Percentiles rank a stretch among this genome's conserved stretches.
Conservation (phyloP, 2,113 vertebrate genomes). For the Delphinus delphis region DNA sequence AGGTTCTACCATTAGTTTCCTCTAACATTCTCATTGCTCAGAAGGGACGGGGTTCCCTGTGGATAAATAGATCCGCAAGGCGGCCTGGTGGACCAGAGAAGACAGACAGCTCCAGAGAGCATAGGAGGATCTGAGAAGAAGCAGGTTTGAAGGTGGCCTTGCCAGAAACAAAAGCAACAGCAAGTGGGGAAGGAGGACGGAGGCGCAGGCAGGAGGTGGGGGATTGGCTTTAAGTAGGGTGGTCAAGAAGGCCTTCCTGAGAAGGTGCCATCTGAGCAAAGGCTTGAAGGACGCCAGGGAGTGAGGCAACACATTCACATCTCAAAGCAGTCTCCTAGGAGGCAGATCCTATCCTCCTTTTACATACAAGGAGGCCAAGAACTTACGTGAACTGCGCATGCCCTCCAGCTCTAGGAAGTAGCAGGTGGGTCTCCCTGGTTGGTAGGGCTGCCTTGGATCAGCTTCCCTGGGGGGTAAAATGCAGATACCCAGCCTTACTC, state of each 20-base stretch:
- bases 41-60: conserved; percentile 28
- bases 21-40: not conserved
- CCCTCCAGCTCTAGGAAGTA: not conserved
- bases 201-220: not conserved
- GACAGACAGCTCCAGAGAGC: not conserved
- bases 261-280: not conserved
- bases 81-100: not conserved
- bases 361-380: not conserved
- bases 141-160: not conserved
- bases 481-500: not conserved
- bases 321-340: not conserved
- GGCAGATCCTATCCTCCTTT: not conserved
- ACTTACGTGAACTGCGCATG: not conserved
- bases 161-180: not conserved
- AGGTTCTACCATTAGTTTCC: not conserved
- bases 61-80: not conserved
- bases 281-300: not conserved
- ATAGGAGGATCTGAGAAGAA: not conserved
- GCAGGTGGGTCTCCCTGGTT: not conserved
- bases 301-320: not conserved
- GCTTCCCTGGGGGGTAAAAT: not conserved
- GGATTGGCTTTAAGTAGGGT: not conserved
- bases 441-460: not conserved
- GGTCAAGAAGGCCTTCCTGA: not conserved
- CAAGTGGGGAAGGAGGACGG: not conserved